Percentiles rank a stretch among this genome's conserved stretches.
phyloP scores from a whole-genome alignment of 2,888 invertebrate genomes.

The Orchesella flavescens region DNA sequence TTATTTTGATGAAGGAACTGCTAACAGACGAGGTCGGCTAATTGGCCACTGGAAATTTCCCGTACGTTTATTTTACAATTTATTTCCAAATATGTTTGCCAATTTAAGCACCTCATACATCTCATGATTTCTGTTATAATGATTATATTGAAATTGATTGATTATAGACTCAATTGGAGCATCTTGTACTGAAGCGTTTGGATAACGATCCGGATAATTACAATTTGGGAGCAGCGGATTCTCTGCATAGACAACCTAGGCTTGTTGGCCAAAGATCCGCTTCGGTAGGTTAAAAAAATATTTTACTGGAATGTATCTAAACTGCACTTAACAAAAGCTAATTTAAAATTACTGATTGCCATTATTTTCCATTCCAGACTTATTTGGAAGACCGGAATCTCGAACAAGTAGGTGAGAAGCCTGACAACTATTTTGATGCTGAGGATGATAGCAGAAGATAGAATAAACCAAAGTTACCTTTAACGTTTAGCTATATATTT shows the following conservation, averaged over 20 bases:
- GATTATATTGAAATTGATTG: background rate
- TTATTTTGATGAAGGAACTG: slow-evolving; percentile 5
- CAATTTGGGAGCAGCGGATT: background rate
- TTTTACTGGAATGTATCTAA: too few relatives aligned
- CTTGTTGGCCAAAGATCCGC: background rate
- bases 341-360: too few relatives aligned
- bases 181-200: background rate
- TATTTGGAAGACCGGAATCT: background rate
- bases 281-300: too few relatives aligned
- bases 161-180: background rate
- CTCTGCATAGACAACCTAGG: background rate
- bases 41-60: slow-evolving; percentile 1
- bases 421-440: too few relatives aligned
- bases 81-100: background rate
- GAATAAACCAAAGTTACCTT: too few relatives aligned
- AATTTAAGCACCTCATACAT: too few relatives aligned
- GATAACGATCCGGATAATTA: background rate
- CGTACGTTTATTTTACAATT: background rate
- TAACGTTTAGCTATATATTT: too few relatives aligned
- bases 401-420: too few relatives aligned
- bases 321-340: too few relatives aligned
- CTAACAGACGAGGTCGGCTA: slow-evolving; percentile 11
- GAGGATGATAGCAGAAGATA: too few relatives aligned
- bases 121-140: background rate
- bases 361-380: background rate